These are phyloP conservation scores for Notothenia coriiceps DNA, from an alignment of 2,113 vertebrate genomes.

Conservation along the genomic window DNA sequence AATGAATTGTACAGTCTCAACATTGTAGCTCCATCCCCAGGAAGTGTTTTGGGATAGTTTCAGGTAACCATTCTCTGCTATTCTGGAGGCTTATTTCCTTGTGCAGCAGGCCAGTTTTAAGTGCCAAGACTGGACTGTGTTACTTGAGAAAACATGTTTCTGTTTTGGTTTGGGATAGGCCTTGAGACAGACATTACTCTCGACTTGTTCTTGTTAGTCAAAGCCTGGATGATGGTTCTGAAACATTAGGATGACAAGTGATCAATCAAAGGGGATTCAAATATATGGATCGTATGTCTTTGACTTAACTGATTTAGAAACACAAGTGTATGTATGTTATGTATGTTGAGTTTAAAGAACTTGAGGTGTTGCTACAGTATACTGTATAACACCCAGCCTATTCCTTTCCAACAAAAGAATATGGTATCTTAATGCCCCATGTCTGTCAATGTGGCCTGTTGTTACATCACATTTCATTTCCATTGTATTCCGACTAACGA, in stretches of 20 bases:
- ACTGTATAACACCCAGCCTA: neutral
- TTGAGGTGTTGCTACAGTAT: neutral
- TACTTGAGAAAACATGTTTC: constrained; percentile 59
- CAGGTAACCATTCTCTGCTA: constrained; percentile 69
- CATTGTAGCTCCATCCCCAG: constrained; percentile 60
- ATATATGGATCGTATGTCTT: neutral
- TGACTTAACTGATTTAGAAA: neutral
- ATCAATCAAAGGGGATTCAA: constrained; percentile 6
- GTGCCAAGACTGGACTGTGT: constrained; percentile 43
- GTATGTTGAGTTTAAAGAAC: constrained; percentile 5
- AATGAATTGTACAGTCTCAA: constrained; percentile 69
- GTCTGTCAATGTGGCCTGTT: constrained; percentile 54
- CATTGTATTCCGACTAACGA: no score
- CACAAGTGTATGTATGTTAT: neutral
- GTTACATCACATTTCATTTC: no score
- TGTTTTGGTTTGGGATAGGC: constrained; percentile 49
- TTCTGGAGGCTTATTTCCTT: constrained; percentile 70
- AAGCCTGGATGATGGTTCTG: neutral
- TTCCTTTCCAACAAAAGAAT: neutral
- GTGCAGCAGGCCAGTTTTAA: constrained; percentile 19
- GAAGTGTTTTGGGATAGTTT: constrained; percentile 70
- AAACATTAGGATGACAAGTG: constrained; percentile 18
- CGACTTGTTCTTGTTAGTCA: constrained; percentile 8
- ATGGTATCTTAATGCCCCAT: neutral
- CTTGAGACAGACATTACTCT: constrained; percentile 23